Conservation (phyloP, 2,113 vertebrate genomes). For the Stigmatopora nigra region DNA sequence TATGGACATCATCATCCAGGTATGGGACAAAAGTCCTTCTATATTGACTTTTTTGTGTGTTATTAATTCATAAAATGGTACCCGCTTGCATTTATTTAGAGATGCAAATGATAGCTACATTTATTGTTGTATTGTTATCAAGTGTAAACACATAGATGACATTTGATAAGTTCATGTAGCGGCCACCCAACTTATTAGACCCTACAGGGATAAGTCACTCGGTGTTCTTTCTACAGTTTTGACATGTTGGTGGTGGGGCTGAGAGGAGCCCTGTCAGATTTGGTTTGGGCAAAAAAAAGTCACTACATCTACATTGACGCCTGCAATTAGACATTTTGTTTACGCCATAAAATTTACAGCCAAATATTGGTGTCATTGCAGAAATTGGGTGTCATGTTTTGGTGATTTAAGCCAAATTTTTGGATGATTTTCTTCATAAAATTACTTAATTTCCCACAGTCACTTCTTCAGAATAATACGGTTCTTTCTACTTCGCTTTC, state of each 20-base stretch:
- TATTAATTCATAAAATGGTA: constrained; percentile 6
- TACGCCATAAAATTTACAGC: neutral
- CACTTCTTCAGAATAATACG: constrained; percentile 32
- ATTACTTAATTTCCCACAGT: constrained; percentile 30
- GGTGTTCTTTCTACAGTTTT: constrained; percentile 26
- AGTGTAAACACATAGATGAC: constrained; percentile 37
- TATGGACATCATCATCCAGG: constrained; percentile 35
- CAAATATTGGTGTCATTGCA: constrained; percentile 5
- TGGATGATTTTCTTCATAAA: constrained; percentile 7
- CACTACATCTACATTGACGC: constrained; percentile 19
- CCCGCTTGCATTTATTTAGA: constrained; percentile 5
- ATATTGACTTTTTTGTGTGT: neutral
- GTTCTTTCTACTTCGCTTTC: constrained; percentile 43
- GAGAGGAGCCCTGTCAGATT: constrained; percentile 36
- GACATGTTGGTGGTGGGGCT: constrained; percentile 24
- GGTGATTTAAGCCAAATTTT: neutral
- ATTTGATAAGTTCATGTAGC: constrained; percentile 34
- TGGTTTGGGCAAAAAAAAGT: constrained; percentile 19
- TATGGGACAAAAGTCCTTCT: constrained; percentile 23
- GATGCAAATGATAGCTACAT: neutral
- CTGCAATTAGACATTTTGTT: neutral
- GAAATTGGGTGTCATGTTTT: neutral
- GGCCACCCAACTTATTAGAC: constrained; percentile 26
- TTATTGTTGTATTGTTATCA: constrained; percentile 28
- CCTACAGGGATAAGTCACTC: constrained; percentile 22